A percentile compares a stretch with the other conserved stretches of the same genome.
phyloP scores from a whole-genome alignment of 2,888 invertebrate species.

The Choristoneura rosaceana region DNA sequence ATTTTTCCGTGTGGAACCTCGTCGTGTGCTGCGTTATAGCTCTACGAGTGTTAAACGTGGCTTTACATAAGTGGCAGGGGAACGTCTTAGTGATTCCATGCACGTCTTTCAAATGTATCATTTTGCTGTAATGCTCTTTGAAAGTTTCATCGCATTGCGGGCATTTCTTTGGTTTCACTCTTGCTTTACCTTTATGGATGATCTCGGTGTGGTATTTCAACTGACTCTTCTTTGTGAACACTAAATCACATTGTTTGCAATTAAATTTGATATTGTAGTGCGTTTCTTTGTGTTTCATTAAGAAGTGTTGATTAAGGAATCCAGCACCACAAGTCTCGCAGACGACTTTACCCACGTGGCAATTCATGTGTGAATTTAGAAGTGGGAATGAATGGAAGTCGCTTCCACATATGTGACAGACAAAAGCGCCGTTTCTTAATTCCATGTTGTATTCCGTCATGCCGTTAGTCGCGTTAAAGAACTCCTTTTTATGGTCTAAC shows the following conservation, averaged over 20 bases:
- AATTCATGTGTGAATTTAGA: slow-evolving; percentile 63
- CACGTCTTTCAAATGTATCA: slow-evolving; percentile 58
- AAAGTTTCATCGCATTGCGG: slow-evolving; percentile 59
- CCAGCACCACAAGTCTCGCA: slow-evolving; percentile 68
- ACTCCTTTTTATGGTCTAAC: slow-evolving; percentile 52
- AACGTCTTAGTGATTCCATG: slow-evolving; percentile 61
- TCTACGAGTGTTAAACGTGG: slow-evolving; percentile 55
- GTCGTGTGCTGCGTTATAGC: slow-evolving; percentile 63
- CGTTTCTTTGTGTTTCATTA: slow-evolving; percentile 60
- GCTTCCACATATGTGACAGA: slow-evolving; percentile 61
- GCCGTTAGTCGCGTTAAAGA: slow-evolving; percentile 58
- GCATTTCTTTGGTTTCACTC: slow-evolving; percentile 58
- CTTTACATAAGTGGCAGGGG: slow-evolving; percentile 59
- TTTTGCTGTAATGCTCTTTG: slow-evolving; percentile 64
- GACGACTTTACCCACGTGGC: slow-evolving; percentile 64
- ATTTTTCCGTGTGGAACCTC: slow-evolving; percentile 71
- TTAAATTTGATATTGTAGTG: slow-evolving; percentile 53
- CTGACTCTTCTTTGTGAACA: slow-evolving; percentile 72
- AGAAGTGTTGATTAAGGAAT: slow-evolving; percentile 59
- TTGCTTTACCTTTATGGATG: slow-evolving; percentile 60
- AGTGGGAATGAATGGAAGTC: slow-evolving; percentile 58
- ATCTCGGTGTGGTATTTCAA: slow-evolving; percentile 73
- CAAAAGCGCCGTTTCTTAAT: slow-evolving; percentile 51
- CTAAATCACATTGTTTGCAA: slow-evolving; percentile 70
- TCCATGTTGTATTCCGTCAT: slow-evolving; percentile 66